Evolutionary conservation across 2,113 vertebrate genomes (phyloP), one percentile per base, ranked within the genome.

Genomic region (Callopanchax toddi): DNA sequence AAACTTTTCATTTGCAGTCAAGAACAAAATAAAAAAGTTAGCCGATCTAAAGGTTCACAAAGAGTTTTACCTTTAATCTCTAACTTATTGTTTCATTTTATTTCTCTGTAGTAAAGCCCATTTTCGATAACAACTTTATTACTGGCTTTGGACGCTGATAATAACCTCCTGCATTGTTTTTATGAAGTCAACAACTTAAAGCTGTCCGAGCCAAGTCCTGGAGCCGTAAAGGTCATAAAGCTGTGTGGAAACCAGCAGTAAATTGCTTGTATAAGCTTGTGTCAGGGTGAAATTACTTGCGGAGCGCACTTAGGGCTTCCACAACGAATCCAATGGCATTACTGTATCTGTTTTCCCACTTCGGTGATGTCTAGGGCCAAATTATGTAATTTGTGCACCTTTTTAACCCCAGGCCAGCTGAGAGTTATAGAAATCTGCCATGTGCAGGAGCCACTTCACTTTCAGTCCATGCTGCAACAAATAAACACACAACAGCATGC

Each of bases 161-260:
- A 63, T 67, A 56, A 72, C 52, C 55, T 55, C 56, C 46, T 50
- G 55, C 32, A 5, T 46, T 71, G 60, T 69, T 83, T 87, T 87
- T 85, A 84, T 86, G 74, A 76, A 73, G 71, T 58, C 80, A 75
- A 85, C 83, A 87, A 82, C 69, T 60, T 74, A 50, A 71, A 77
- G 67, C 75, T 65, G 67, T 76, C 61, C 67, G 26, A 82, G 34
- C 66, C 25, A 62, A 70, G 70, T 70, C 69, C 74, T 62, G 36
- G 48, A 66, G 67, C 69, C 40, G 54, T 63, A 52, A 18, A 83
- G 74, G 42, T 76, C 76, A 83, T 79, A 86, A 82, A 59, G 71
- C 73, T 10, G 57, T 60, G 48, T 44, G 40, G 52, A 69, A 85
- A 86, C 77, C 67, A 86, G 78, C 64, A 70, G 58, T 87, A 85